Base-by-base conservation (phyloP, 2,888 invertebrate genomes). In the Andrena marginata region DNA sequence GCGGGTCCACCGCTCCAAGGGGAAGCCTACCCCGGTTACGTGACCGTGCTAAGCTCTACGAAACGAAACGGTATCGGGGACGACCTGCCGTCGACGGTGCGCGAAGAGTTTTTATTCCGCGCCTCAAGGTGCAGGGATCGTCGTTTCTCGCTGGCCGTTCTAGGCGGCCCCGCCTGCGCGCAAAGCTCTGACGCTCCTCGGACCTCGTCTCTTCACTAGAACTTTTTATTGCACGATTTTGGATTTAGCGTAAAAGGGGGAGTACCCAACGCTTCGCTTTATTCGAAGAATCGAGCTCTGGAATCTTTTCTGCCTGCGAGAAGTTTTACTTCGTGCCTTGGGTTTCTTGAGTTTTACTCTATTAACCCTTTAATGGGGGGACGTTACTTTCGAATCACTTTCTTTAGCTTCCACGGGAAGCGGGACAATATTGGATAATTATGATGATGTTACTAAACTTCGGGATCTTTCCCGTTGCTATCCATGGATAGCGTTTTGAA, bases 1-100 rank as follows among this genome's bases (percentile, higher is more conserved):
- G 6, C 6, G 42, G 8, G 31, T 33, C 51, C 33, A 35, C 31
- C 23, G 42, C 5, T 20, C 10, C 23, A 65, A 10, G 26, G 71
- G 31, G 35, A 56, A 31, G 23, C 26, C 60, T 35, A 23, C 35
- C 31, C 16, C 54, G n/a, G 20, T 20, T 31, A 31, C 5, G 59
- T 62, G 71, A 65, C 13, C 62, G n/a, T 64, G 29, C n/a, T 64
- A 31, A 56, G 13, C n/a, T 62, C 77, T 71, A 72, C 23, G 63
- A 77, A 77, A 85, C 69, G 74, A 69, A 86, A 84, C 51, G 63
- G 68, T 72, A 60, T 63, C 49, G 77, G 54, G 69, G 69, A 73
- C 68, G 84, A 87, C 87, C 87, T 87, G 87, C 87, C 87, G 87
- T 86, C 87, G 87, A 87, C 82, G 87, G 85, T 56, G 54, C 81